Percentiles rank a stretch among this genome's conserved stretches.
These are phyloP conservation scores for Xiphorhynchus erythropygius DNA, from an alignment of 2,797 vertebrate species.

Conservation along the genomic window DNA sequence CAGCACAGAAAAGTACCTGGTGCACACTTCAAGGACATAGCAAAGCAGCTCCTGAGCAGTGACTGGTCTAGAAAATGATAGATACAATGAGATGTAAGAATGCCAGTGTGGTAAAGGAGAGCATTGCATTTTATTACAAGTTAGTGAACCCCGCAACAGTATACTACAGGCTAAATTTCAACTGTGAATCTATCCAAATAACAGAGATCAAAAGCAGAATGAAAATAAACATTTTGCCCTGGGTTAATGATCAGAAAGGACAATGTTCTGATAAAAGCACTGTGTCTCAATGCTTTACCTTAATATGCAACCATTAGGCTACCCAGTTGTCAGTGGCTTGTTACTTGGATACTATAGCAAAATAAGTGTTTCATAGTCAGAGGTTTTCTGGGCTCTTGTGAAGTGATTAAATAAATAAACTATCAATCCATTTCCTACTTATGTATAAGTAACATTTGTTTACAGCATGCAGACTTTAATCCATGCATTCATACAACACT, in stretches of 20 bases:
- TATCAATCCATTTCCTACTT: background rate
- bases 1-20: background rate
- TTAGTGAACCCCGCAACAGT: background rate
- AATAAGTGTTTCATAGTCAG: background rate
- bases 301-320: background rate
- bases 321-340: background rate
- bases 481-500: background rate
- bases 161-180: background rate
- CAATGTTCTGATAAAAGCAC: background rate
- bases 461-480: background rate
- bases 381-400: background rate
- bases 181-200: background rate
- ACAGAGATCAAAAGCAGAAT: background rate
- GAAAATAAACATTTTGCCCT: background rate
- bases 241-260: background rate
- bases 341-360: background rate
- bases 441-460: background rate
- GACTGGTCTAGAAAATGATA: accelerated
- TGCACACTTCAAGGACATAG: background rate
- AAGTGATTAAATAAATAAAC: background rate
- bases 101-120: background rate
- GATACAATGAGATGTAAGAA: background rate
- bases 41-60: background rate
- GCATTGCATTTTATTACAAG: background rate
- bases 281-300: background rate